A percentile compares a stretch with the other conserved stretches of the same genome.
Conservation (phyloP, 2,113 vertebrate genomes). For the Nibea albiflora region DNA sequence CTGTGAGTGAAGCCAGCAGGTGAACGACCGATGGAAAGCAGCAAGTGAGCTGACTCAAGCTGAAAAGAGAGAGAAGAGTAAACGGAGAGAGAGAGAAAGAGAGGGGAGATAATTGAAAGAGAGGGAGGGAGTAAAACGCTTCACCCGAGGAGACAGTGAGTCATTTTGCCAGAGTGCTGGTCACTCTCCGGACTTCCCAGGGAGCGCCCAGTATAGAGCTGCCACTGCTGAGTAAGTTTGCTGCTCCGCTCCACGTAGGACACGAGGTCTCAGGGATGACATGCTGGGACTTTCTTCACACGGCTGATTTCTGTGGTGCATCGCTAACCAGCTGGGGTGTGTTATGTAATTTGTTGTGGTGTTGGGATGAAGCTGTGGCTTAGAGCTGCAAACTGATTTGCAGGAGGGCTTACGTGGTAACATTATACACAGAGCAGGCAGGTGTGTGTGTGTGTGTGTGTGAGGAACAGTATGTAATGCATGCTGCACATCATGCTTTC, state of each 20-base stretch:
- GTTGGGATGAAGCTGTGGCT: constrained; percentile 52
- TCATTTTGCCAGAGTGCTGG: constrained; percentile 53
- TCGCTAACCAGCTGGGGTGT: constrained; percentile 58
- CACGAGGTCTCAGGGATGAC: constrained; percentile 21
- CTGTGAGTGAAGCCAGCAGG: constrained; percentile 64
- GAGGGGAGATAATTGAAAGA: constrained; percentile 12
- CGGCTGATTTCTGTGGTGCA: constrained; percentile 27
- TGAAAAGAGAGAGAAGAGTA: constrained; percentile 7
- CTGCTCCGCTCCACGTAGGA: constrained; percentile 40
- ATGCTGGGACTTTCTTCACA: constrained; percentile 27
- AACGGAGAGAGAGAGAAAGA: background rate
- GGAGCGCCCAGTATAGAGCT: constrained; percentile 38
- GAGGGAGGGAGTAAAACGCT: constrained; percentile 13
- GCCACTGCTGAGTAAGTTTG: constrained; percentile 67
- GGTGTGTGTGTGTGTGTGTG: constrained; percentile 57
- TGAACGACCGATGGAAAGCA: constrained; percentile 54
- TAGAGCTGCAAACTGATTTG: constrained; percentile 58
- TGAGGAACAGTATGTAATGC: constrained; percentile 7
- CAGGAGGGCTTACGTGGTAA: constrained; percentile 38
- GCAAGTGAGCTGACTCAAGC: constrained; percentile 45
- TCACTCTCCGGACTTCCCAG: constrained; percentile 53
- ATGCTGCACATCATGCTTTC: constrained; percentile 26
- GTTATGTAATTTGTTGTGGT: constrained; percentile 79
- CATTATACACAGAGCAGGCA: constrained; percentile 17
- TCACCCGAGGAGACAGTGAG: constrained; percentile 50